Conservation (phyloP, 2,113 vertebrate genomes). For the Mus musculus region DNA sequence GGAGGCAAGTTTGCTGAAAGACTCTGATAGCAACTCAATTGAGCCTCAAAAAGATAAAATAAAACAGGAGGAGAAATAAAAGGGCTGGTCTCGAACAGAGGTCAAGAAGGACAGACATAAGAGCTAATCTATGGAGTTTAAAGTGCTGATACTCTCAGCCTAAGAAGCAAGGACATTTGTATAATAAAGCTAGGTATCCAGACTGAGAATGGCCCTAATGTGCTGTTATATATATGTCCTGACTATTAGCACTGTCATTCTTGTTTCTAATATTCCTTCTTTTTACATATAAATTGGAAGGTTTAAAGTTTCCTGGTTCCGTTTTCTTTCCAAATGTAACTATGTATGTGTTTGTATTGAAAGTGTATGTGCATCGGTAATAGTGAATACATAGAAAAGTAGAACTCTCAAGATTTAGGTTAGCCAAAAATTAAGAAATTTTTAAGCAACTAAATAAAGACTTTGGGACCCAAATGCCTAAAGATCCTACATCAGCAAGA, state of each 20-base stretch:
- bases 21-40: background rate
- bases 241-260: background rate
- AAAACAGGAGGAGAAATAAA: background rate
- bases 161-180: background rate
- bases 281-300: background rate
- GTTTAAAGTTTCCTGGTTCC: background rate
- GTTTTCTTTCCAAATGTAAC: background rate
- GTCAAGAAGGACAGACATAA: fast-evolving
- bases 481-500: background rate
- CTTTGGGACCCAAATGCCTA: background rate
- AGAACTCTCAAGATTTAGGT: background rate
- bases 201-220: background rate
- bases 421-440: background rate
- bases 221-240: background rate
- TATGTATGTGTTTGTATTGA: background rate
- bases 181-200: background rate
- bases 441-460: background rate
- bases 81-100: background rate
- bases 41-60: background rate
- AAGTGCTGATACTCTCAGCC: background rate
- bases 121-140: background rate
- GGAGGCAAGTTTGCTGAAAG: background rate
- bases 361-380: background rate
- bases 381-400: background rate
- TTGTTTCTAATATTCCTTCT: background rate